Evolutionary conservation across 2,113 vertebrate species (phyloP).

Genomic region (Sinocyclocheilus rhinocerous): DNA sequence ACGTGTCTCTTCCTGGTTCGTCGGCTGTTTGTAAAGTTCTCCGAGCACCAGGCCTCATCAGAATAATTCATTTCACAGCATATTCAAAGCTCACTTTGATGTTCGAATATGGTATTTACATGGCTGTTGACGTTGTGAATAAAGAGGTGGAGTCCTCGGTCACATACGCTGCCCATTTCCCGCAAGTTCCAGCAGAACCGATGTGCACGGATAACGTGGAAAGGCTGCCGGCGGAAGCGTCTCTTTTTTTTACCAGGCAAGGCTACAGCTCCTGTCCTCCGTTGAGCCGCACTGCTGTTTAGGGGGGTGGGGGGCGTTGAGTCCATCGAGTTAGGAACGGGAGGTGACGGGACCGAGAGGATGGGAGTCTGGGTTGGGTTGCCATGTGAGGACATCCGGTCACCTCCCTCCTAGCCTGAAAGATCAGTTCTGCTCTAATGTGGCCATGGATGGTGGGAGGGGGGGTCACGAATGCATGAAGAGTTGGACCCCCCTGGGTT

Average conservation of each 20-base stretch:
- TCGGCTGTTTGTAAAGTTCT: constrained; percentile 56
- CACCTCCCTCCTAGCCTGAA: constrained; percentile 44
- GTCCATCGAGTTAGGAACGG: constrained; percentile 45
- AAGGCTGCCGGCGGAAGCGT: constrained; percentile 62
- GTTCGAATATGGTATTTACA: constrained; percentile 76
- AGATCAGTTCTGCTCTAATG: constrained; percentile 63
- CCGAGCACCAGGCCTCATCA: constrained; percentile 53
- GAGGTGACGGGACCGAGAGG: constrained; percentile 55
- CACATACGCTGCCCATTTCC: constrained; percentile 27
- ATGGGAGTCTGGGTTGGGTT: constrained; percentile 47
- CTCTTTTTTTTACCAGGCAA: constrained; percentile 79
- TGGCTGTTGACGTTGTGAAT: constrained; percentile 61
- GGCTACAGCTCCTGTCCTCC: constrained; percentile 85
- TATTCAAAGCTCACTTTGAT: constrained; percentile 74
- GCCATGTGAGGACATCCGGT: constrained; percentile 41
- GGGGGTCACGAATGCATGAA: constrained; percentile 47
- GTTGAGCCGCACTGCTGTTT: constrained; percentile 58
- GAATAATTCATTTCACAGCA: constrained; percentile 69
- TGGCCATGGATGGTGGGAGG: constrained; percentile 46
- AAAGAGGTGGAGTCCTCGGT: constrained; percentile 54
- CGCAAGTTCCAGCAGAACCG: not conserved
- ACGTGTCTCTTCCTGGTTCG: constrained; percentile 36
- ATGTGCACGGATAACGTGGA: constrained; percentile 63
- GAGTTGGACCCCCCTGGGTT: constrained; percentile 47
- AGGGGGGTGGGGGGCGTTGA: not conserved